Evolutionary conservation across 2,888 invertebrate genomes (phyloP), one percentile per base, ranked within the genome.

Genomic region (Rugalucina vietnamica): DNA sequence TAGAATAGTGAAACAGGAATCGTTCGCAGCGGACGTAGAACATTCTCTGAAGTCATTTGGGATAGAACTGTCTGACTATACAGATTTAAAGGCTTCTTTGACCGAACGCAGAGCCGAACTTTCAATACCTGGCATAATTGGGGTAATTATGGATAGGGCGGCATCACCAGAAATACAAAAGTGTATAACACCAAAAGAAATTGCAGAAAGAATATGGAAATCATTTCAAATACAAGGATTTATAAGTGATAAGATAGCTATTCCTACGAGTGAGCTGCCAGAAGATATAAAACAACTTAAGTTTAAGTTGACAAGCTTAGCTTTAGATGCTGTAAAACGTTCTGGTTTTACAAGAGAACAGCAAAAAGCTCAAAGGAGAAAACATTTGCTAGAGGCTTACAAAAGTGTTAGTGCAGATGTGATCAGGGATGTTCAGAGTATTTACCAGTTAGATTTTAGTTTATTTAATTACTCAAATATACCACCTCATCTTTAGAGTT

Each of bases 161-260:
- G 49, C 34, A 4, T 21, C n/a, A 14, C 57, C 24, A 12, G 37
- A 50, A 24, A 60, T 85, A 10, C 71, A 49, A 18, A 49, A n/a
- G 14, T 87, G 87, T 29, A 81, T 83, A 10, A 34, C 65, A 0
- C 57, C 70, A 10, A 49, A 71, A 24, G 82, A 81, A 49, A 54
- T 81, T 0, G 65, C 65, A 24, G 24, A 29, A 70, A 39, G 87
- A 27, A 34, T 85, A 1, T 87, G 87, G 87, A 85, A 83, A 69
- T 71, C 87, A 10, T 85, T 87, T 24, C 87, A 87, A 72, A 87
- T 87, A 36, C 87, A 87, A 69, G 87, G 87, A 32, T 85, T 79
- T 76, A 82, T 87, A 34, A 81, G 83, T 54, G 81, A 79, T 32
- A 37, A 70, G 29, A 57, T 77, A 27, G 60, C 80, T 14, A 54